phyloP scores from a whole-genome alignment of 2,113 vertebrate genomes.

The Callionymus lyra region DNA sequence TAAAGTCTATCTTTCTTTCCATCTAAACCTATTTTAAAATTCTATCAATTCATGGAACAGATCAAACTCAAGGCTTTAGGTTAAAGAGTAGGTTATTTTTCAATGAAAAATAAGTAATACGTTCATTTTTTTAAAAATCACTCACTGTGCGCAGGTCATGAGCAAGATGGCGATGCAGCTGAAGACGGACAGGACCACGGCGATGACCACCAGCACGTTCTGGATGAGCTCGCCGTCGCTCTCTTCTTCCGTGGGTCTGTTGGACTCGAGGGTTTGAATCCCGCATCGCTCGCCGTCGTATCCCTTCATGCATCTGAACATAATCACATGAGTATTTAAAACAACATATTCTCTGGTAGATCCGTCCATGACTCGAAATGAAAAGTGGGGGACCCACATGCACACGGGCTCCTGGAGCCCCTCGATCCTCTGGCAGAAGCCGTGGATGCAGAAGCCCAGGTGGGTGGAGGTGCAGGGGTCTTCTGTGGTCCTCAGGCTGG shows the following conservation, averaged over 20 bases:
- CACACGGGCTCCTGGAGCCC: slow-evolving; percentile 63
- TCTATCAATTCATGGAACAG: background rate
- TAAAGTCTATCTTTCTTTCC: no score
- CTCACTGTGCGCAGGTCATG: slow-evolving; percentile 69
- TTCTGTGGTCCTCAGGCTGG: slow-evolving; percentile 22
- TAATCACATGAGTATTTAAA: background rate
- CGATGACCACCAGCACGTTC: slow-evolving; percentile 59
- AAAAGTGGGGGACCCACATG: slow-evolving; percentile 66
- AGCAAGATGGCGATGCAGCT: slow-evolving; percentile 65
- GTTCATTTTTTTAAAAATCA: slow-evolving; percentile 1
- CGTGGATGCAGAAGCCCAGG: slow-evolving; percentile 65
- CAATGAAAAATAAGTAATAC: background rate
- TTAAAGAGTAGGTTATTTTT: background rate
- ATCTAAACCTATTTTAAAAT: no score
- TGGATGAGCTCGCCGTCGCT: slow-evolving; percentile 40
- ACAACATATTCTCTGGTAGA: background rate
- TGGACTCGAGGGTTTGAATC: slow-evolving; percentile 50
- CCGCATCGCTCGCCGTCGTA: slow-evolving; percentile 66
- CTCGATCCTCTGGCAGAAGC: slow-evolving; percentile 62
- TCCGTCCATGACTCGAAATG: no score
- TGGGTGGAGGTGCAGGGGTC: slow-evolving; percentile 66
- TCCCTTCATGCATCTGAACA: slow-evolving; percentile 60
- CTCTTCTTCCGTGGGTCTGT: background rate
- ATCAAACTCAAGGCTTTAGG: background rate
- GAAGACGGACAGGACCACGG: slow-evolving; percentile 65